Percentiles rank a stretch among this genome's conserved stretches.
phyloP scores from a whole-genome alignment of 2,797 vertebrate species.

The Picus viridis region DNA sequence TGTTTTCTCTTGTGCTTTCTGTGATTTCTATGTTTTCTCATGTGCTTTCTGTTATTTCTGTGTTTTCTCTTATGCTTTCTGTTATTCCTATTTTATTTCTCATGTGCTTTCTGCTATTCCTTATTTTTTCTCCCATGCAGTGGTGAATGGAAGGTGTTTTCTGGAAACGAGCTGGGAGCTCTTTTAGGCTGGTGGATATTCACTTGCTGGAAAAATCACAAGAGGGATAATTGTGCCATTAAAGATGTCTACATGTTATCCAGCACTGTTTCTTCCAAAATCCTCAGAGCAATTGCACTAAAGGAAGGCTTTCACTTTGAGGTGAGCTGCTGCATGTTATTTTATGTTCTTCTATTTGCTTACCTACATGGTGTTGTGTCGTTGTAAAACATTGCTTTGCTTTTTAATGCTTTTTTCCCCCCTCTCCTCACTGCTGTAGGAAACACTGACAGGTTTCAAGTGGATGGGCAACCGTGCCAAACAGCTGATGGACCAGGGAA shows the following conservation, averaged over 20 bases:
- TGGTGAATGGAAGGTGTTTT: slow-evolving; percentile 94
- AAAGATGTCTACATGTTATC: slow-evolving; percentile 94
- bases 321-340: slow-evolving; percentile 73
- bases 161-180: slow-evolving; percentile 94
- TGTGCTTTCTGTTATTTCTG: too few relatives aligned
- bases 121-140: slow-evolving; percentile 64
- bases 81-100: too few relatives aligned
- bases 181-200: slow-evolving; percentile 97
- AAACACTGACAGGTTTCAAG: slow-evolving; percentile 97
- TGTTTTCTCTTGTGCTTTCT: too few relatives aligned
- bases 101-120: not conserved
- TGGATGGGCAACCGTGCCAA: slow-evolving; percentile 98
- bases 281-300: slow-evolving; percentile 91
- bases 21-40: too few relatives aligned
- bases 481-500: slow-evolving; percentile 90
- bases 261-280: slow-evolving; percentile 98
- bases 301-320: slow-evolving; percentile 99
- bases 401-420: not conserved
- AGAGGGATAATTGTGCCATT: slow-evolving; percentile 75
- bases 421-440: slow-evolving; percentile 76
- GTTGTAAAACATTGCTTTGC: not conserved
- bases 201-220: slow-evolving; percentile 90
- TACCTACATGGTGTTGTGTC: not conserved
- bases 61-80: too few relatives aligned
- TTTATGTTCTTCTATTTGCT: not conserved